Base-by-base conservation (phyloP, 2,888 invertebrate genomes). In the Monochamus alternatus region DNA sequence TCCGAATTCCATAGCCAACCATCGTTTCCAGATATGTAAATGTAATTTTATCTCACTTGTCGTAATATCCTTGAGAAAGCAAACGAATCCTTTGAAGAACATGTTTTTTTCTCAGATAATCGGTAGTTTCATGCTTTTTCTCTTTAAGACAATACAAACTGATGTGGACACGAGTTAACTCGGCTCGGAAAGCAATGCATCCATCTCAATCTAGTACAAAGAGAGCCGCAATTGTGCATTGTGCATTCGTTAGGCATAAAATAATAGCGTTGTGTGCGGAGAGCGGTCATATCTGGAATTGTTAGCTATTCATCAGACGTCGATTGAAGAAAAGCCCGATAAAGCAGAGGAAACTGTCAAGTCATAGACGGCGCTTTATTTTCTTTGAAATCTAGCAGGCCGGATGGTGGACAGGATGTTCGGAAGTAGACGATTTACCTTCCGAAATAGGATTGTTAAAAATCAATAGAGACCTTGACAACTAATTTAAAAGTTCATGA, bases 241-340 rank as follows among this genome's bases (percentile, higher is more conserved):
- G 80, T 80, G 74, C 75, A 83, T 83, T 83, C 83, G 82, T 84
- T 83, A 80, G 73, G 80, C 81, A 83, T 83, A 81, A 38, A 82
- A 83, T 83, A 83, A 84, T 82, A 80, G 81, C 78, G 77, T 80
- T 81, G 78, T 81, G 82, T 83, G 79, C 81, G 73, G 62, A 65
- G 79, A 79, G 78, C 80, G 74, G 72, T 74, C 51, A 63, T 71
- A 71, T 71, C 71, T 71, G 22, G 52, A 63, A 71, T 43, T 69
- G 69, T 69, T 71, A 71, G 71, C 71, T 71, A 71, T 71, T 71
- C 71, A 71, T 71, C 71, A 52, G n/a, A 55, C 69, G 69, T 69
- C 59, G 60, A 51, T 31, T 47, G 38, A 63, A 47, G 71, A 71
- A 71, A 63, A 71, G 51, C 32, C 52, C 63, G 71, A 52, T 52